Evolutionary conservation across 2,113 vertebrate species (phyloP), one percentile per base, ranked within the genome.

Genomic region (Pavo muticus): DNA sequence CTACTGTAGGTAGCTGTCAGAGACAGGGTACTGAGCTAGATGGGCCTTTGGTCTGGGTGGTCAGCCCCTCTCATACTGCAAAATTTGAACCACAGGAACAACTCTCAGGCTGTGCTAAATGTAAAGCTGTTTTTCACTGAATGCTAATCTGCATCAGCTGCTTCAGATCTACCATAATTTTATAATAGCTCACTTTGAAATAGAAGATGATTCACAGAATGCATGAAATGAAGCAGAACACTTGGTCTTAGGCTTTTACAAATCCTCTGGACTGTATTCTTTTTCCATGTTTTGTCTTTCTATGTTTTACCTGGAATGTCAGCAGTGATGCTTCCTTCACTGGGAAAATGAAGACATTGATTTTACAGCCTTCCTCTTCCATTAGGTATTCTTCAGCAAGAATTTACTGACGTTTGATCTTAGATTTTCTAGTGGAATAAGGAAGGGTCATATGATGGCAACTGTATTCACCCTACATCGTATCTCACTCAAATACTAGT

Each of bases 81-180:
- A 63, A 37, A 37, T 59, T 64, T 79, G 35, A 87, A 52, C 30
- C n/a, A 57, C 23, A 87, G 73, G 48, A 91, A 72, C 48, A 48
- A 63, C 60, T n/a, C 40, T 79, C 50, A 63, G 52, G 23, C 71
- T 48, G 10, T 69, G 37, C 40, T 48, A 69, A 60, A 47, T 1
- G 1, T 79, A 82, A 72, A 25, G 30, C 40, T 1, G 2, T 20
- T 92, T 95, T 84, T 87, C 52, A 14, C 60, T 65, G 91, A 87
- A 84, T 61, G 23, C 25, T 25, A n/a, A 54, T 57, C 67, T 82
- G 23, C 67, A 78, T 40, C 61, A 76, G 29, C 54, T 90, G 74
- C 63, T 79, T 87, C 74, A 87, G 71, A 83, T 95, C 84, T 63
- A 54, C 63, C 45, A 87, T 67, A 65, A 52, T 76, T 70, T 85